These are phyloP conservation scores for Oreotragus oreotragus DNA, from an alignment of 2,113 vertebrate species.

Conservation along the genomic window DNA sequence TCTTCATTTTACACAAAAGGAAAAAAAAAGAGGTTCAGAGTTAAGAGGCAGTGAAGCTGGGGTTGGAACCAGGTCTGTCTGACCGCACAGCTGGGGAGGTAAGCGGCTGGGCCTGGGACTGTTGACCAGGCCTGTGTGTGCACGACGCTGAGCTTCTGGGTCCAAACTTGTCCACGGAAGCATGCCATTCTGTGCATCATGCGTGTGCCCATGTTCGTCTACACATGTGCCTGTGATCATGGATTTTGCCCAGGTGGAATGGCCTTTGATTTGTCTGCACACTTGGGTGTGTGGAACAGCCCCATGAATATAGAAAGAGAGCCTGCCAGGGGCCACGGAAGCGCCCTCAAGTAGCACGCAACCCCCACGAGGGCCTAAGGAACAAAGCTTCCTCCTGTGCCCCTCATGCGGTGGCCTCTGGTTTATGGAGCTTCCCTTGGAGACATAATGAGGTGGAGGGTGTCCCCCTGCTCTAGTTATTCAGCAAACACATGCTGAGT, in stretches of 20 bases:
- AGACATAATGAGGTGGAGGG: fast-evolving
- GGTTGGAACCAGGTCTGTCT: not conserved
- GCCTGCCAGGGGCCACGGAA: not conserved
- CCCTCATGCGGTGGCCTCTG: not conserved
- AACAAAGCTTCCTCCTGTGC: not conserved
- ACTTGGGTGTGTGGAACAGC: not conserved
- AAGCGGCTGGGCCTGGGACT: not conserved
- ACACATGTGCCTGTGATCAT: not conserved
- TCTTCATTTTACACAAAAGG: not conserved
- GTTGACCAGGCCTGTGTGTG: fast-evolving
- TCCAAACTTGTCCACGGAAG: too few species aligned
- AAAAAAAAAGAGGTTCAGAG: not conserved
- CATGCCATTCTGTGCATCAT: not conserved
- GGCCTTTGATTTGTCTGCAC: not conserved
- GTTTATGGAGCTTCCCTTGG: not conserved
- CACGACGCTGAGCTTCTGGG: not conserved
- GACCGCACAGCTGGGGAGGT: not conserved
- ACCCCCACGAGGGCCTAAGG: not conserved
- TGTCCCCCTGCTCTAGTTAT: not conserved
- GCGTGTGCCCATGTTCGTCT: fast-evolving
- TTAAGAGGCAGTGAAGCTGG: not conserved
- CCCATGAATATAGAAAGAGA: not conserved
- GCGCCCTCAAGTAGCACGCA: not conserved
- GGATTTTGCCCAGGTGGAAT: not conserved
- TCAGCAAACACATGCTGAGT: not conserved